Conservation (phyloP, 92 coral and sea anemone genomes). For the Bergia sp. region DNA sequence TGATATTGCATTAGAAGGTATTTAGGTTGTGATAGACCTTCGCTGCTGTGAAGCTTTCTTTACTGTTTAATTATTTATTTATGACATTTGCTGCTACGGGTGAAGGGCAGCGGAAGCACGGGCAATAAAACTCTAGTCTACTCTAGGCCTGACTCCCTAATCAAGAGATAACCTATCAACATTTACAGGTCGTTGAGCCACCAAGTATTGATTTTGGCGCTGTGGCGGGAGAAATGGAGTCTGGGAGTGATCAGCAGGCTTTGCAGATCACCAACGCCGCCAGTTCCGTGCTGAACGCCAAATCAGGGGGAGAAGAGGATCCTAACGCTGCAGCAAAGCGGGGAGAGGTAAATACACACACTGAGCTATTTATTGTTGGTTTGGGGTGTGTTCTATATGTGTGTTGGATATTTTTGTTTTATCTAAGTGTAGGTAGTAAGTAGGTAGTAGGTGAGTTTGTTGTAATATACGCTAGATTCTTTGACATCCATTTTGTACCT, state of each 20-base stretch:
- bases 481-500: too few relatives aligned
- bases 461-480: too few relatives aligned
- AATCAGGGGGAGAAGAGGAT: slow-evolving; percentile 66
- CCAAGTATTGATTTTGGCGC: slow-evolving; percentile 60
- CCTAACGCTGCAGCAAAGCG: slow-evolving; percentile 57
- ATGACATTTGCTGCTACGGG: too few relatives aligned
- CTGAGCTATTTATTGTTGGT: background rate
- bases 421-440: too few relatives aligned
- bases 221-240: slow-evolving; percentile 69
- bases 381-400: background rate
- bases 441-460: too few relatives aligned
- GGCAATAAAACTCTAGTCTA: background rate
- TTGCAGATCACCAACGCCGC: slow-evolving; percentile 79
- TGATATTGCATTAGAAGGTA: too few relatives aligned
- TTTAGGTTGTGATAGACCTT: too few relatives aligned
- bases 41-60: too few relatives aligned
- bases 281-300: slow-evolving; percentile 81
- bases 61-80: too few relatives aligned
- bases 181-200: slow-evolving; percentile 77
- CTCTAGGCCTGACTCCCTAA: background rate
- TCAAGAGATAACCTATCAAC: background rate
- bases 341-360: slow-evolving; percentile 60
- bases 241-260: slow-evolving; percentile 81
- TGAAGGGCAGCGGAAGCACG: too few relatives aligned
- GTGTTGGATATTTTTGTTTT: too few relatives aligned